Evolutionary conservation across 2,888 invertebrate species (phyloP).

Genomic region (Cordilura impudica): DNA sequence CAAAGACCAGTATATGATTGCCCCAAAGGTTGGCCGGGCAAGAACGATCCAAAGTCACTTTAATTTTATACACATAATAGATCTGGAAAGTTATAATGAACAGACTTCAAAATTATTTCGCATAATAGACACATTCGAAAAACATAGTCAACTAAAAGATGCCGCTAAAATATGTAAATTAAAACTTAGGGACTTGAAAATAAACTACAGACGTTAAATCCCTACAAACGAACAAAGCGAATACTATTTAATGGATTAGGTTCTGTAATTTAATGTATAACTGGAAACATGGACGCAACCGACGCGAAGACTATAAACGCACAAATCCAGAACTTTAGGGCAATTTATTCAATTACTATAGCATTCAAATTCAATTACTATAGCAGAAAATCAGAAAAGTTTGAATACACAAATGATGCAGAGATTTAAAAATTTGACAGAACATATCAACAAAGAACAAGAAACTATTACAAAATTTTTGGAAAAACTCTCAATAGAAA

Average conservation of each 20-base stretch:
- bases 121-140: neutral
- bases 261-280: neutral
- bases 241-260: neutral
- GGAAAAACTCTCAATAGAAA: no score
- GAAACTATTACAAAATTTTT: no score
- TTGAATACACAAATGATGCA: conserved; percentile 12
- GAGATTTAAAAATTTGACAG: conserved; percentile 9
- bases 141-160: neutral
- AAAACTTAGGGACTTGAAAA: conserved; percentile 4
- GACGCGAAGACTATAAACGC: neutral
- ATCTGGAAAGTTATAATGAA: no score
- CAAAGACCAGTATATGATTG: neutral
- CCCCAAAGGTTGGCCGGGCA: neutral
- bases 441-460: no score
- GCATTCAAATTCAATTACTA: neutral
- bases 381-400: neutral
- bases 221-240: conserved; percentile 1
- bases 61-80: no score
- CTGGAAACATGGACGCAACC: no score
- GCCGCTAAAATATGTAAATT: conserved; percentile 1
- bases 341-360: no score
- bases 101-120: no score
- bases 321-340: neutral
- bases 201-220: conserved; percentile 7
- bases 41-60: neutral